Evolutionary conservation across 2,797 vertebrate genomes (phyloP), one percentile per base, ranked within the genome.

Genomic region (Pseudochaenichthys georgianus): DNA sequence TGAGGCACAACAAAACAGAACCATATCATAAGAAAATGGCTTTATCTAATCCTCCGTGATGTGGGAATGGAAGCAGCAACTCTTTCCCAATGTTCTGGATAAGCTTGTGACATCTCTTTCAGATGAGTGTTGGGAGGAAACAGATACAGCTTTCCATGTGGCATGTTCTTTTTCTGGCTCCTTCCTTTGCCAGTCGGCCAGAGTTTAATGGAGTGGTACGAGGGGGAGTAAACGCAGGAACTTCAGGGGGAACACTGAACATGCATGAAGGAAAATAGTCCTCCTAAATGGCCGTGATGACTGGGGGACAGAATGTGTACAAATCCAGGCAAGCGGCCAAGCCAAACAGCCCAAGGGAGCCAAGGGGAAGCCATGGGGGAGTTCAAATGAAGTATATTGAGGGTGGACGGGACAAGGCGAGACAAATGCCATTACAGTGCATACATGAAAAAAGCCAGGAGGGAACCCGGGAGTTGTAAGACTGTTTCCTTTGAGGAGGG

Each of bases 241-340:
- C 64, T 62, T 78, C 41, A 31, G 51, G 70, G 64, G 65, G 46
- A 75, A 81, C 74, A 34, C 58, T 73, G 64, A 87, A 84, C 85
- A 87, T 75, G 82, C 84, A 89, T 84, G 83, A 89, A 76, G 80
- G 83, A 90, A 91, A 92, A 85, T 86, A 86, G 83, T 74, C 80
- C 72, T 82, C 77, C 75, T 80, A 88, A 86, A 86, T 85, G 79
- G 81, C 68, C 68, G 38, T 34, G 76, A 80, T 83, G 85, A 78
- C 84, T 77, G 60, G 59, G 75, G 80, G 85, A 78, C 83, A 84
- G 78, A 87, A 81, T 60, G 74, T 80, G 76, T 76, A 82, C 67
- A 61, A 60, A 82, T 74, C 70, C 73, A 76, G 91, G 90, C 60
- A 4, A 60, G 38, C 0, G 0, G 85, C 91, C 93, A 93, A 93